A percentile compares a stretch with the other conserved stretches of the same genome.
These are phyloP conservation scores for Myotis yumanensis DNA, from an alignment of 2,113 vertebrate species.

Conservation along the genomic window DNA sequence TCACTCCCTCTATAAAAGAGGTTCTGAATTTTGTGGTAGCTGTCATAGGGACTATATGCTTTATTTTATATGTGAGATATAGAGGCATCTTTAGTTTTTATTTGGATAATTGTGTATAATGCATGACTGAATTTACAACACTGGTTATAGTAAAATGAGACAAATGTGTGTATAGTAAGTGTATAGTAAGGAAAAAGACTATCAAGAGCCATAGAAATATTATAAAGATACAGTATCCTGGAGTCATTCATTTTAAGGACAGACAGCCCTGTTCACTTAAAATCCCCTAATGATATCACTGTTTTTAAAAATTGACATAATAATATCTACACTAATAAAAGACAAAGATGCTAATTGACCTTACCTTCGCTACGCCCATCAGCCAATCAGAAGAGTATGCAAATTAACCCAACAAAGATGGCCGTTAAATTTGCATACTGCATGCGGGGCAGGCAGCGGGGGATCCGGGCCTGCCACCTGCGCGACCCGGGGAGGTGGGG, in stretches of 20 bases:
- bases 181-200: background rate
- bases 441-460: no score
- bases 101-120: background rate
- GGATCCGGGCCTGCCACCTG: no score
- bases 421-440: no score
- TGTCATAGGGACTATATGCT: background rate
- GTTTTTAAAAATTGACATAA: background rate
- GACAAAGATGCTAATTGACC: no score
- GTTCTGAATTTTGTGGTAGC: constrained; percentile 14
- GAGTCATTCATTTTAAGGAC: constrained; percentile 6
- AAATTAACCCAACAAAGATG: no score
- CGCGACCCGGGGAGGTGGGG: no score
- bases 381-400: no score
- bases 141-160: constrained; percentile 6
- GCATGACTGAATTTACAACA: background rate
- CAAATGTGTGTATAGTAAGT: background rate
- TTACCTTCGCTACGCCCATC: no score
- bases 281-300: background rate
- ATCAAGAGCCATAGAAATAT: background rate
- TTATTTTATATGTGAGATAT: background rate
- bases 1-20: background rate
- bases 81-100: background rate
- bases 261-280: background rate
- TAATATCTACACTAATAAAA: background rate
- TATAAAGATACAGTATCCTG: background rate